These are phyloP conservation scores for Miniopterus natalensis DNA, from an alignment of 2,113 vertebrate genomes.

Conservation along the genomic window DNA sequence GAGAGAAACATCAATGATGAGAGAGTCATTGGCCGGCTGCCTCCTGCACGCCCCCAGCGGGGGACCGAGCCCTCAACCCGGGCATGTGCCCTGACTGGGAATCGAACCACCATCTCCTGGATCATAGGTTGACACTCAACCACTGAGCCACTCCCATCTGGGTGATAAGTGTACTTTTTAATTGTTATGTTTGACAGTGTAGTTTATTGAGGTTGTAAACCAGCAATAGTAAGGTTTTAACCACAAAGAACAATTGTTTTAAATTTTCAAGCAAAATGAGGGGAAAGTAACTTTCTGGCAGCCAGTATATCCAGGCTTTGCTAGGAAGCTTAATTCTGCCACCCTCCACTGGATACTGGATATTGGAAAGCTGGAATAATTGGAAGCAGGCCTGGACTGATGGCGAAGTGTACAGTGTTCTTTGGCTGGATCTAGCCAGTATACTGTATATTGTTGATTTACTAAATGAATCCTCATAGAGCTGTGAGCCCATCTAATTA, in stretches of 20 bases:
- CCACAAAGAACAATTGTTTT: neutral
- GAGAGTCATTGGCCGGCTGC: too few relatives aligned
- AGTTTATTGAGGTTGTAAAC: constrained; percentile 7
- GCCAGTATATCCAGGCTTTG: neutral
- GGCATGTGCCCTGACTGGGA: too few relatives aligned
- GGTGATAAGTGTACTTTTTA: too few relatives aligned
- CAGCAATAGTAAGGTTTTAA: neutral
- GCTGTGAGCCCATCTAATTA: neutral
- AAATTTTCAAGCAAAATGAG: neutral
- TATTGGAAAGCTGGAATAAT: neutral
- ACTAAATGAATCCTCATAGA: neutral
- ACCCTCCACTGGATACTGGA: neutral
- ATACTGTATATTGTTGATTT: neutral
- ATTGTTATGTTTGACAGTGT: neutral
- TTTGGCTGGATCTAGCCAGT: neutral
- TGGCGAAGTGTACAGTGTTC: neutral
- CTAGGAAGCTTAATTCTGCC: neutral
- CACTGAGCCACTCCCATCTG: too few relatives aligned
- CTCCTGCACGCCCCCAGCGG: too few relatives aligned
- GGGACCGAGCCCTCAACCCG: too few relatives aligned
- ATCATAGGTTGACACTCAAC: too few relatives aligned
- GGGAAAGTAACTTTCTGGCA: neutral
- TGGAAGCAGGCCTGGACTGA: neutral
- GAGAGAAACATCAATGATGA: too few relatives aligned
- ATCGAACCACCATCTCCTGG: too few relatives aligned